A percentile compares a stretch with the other conserved stretches of the same genome.
Evolutionary conservation across 2,113 vertebrate species (phyloP).

Genomic region (Artemisiospiza belli): DNA sequence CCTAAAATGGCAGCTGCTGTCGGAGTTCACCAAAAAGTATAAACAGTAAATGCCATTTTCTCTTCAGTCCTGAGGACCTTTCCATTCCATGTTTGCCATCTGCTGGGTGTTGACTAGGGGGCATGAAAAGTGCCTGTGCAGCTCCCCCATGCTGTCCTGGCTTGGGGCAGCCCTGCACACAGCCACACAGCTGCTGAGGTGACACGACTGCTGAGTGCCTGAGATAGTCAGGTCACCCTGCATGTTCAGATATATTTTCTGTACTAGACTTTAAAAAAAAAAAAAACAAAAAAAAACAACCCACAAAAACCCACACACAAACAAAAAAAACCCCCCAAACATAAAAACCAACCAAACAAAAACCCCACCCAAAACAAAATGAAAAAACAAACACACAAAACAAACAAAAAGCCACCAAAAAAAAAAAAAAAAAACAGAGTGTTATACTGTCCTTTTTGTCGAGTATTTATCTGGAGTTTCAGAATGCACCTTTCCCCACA

Average conservation of each 20-base stretch:
- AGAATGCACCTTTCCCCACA: not conserved
- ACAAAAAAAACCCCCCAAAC: no score
- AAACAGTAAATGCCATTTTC: not conserved
- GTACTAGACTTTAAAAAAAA: not conserved
- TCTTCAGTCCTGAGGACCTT: not conserved
- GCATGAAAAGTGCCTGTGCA: not conserved
- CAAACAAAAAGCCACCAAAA: no score
- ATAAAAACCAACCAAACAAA: not conserved
- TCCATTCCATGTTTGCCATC: not conserved
- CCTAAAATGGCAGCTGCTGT: not conserved
- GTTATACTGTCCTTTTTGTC: not conserved
- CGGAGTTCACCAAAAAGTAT: not conserved
- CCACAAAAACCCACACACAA: no score
- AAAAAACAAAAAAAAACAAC: no score
- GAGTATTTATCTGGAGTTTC: not conserved
- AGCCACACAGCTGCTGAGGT: not conserved
- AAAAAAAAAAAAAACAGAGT: not conserved
- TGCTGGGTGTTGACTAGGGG: not conserved
- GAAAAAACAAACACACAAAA: no score
- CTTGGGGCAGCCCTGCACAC: not conserved
- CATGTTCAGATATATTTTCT: not conserved
- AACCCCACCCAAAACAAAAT: no score
- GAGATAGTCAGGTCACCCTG: not conserved
- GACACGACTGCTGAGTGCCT: accelerated
- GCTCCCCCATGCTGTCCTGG: not conserved